Percentiles rank a stretch among this genome's conserved stretches.
phyloP scores from a whole-genome alignment of 2,888 invertebrate species.

The Meteorus cinctellus region DNA sequence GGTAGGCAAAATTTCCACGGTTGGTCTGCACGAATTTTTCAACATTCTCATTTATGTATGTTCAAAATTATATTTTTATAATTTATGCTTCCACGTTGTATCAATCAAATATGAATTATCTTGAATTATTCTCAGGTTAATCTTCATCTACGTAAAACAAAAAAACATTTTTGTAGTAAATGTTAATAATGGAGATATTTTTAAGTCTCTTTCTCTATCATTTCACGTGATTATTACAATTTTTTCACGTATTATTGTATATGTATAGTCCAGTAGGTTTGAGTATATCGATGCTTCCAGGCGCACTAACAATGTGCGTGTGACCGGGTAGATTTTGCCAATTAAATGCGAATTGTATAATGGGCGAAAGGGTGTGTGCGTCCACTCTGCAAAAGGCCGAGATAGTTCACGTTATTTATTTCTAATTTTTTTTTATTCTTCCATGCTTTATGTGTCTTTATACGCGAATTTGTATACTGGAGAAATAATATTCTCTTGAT shows the following conservation, averaged over 20 bases:
- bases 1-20: constrained; percentile 47
- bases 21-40: constrained; percentile 36
- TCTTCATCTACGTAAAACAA: too few species aligned
- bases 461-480: background rate
- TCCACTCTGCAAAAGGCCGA: constrained; percentile 1
- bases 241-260: constrained; percentile 53
- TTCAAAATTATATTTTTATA: too few species aligned
- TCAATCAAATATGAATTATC: too few species aligned
- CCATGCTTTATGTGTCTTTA: background rate
- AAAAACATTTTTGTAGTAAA: too few species aligned
- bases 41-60: too few species aligned
- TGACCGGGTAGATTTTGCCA: constrained; percentile 71
- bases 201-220: constrained; percentile 25
- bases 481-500: background rate
- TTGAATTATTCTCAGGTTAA: too few species aligned
- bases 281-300: constrained; percentile 67
- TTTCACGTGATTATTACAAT: constrained; percentile 66
- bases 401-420: background rate
- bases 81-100: too few species aligned
- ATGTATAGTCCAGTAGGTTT: constrained; percentile 48
- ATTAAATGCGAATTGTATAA: constrained; percentile 57
- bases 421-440: background rate
- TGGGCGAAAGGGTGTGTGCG: constrained; percentile 58
- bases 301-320: constrained; percentile 71
- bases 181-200: too few species aligned